Percentiles rank a stretch among this genome's conserved stretches.
Conservation (phyloP, 2,888 invertebrate species). For the Synanthedon formicaeformis region DNA sequence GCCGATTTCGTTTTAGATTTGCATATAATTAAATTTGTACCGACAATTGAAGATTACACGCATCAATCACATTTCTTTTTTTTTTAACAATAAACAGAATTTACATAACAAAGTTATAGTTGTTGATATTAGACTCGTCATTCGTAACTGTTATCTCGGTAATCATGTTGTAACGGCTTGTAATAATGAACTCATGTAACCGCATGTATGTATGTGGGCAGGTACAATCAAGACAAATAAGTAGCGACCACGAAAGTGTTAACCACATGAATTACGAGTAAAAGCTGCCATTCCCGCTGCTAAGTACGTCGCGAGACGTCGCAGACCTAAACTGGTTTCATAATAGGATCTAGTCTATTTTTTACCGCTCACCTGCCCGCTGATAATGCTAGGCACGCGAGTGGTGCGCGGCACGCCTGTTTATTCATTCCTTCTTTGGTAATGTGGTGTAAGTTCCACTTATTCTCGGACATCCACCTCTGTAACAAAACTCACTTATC, state of each 20-base stretch:
- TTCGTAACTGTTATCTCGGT: background rate
- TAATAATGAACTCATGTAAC: conserved; percentile 15
- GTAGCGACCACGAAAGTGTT: conserved; percentile 22
- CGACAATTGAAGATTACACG: conserved; percentile 16
- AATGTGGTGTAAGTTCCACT: conserved; percentile 21
- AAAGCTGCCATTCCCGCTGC: conserved; percentile 56
- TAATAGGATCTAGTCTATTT: conserved; percentile 53
- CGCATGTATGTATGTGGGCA: conserved; percentile 24
- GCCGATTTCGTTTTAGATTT: conserved; percentile 18
- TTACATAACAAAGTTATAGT: too few relatives aligned
- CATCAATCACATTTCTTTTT: conserved; percentile 13
- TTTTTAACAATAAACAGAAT: too few relatives aligned
- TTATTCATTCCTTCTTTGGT: conserved; percentile 27
- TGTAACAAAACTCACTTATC: conserved; percentile 21
- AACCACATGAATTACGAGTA: conserved; percentile 58
- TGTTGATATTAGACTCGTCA: too few relatives aligned
- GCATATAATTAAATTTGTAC: conserved; percentile 6
- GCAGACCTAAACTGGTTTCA: conserved; percentile 40
- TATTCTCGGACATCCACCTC: conserved; percentile 24
- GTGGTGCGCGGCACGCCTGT: conserved; percentile 21
- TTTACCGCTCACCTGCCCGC: conserved; percentile 59
- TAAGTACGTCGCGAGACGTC: conserved; percentile 22
- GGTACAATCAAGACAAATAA: background rate
- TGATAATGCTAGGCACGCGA: conserved; percentile 21
- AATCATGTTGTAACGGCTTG: background rate